These are phyloP conservation scores for Peribatodes rhomboidaria DNA, from an alignment of 2,888 invertebrate genomes.

Conservation along the genomic window DNA sequence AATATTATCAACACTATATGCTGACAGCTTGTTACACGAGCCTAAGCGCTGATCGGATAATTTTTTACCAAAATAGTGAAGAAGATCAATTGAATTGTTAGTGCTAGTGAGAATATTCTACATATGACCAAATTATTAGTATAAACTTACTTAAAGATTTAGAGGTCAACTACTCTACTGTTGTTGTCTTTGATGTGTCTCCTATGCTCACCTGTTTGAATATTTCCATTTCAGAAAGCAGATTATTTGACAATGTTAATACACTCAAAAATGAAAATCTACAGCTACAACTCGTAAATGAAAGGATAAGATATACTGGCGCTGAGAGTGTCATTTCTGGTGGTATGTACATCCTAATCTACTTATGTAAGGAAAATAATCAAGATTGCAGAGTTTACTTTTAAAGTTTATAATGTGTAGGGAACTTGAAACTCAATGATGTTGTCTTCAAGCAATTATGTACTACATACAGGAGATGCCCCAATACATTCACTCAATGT, in stretches of 20 bases:
- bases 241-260: conserved; percentile 94
- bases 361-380: too few species aligned
- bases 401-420: too few species aligned
- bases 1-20: conserved; percentile 4
- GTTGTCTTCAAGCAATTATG: too few species aligned
- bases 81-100: background rate
- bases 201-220: conserved; percentile 9
- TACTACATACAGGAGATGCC: too few species aligned
- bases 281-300: conserved; percentile 94
- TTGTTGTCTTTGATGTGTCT: background rate
- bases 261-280: conserved; percentile 93
- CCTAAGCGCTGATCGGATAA: background rate
- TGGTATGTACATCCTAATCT: conserved; percentile 62
- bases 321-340: conserved; percentile 71
- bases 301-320: conserved; percentile 90
- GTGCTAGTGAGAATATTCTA: background rate
- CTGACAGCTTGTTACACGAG: conserved; percentile 1
- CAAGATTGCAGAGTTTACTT: too few species aligned
- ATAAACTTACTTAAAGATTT: too few species aligned
- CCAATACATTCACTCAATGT: too few species aligned
- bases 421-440: too few species aligned
- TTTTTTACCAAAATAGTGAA: background rate
- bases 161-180: background rate
- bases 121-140: background rate
- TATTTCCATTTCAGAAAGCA: conserved; percentile 90